Evolutionary conservation across 2,888 invertebrate species (phyloP), one percentile per base, ranked within the genome.

Genomic region (Drosophila subquinaria): DNA sequence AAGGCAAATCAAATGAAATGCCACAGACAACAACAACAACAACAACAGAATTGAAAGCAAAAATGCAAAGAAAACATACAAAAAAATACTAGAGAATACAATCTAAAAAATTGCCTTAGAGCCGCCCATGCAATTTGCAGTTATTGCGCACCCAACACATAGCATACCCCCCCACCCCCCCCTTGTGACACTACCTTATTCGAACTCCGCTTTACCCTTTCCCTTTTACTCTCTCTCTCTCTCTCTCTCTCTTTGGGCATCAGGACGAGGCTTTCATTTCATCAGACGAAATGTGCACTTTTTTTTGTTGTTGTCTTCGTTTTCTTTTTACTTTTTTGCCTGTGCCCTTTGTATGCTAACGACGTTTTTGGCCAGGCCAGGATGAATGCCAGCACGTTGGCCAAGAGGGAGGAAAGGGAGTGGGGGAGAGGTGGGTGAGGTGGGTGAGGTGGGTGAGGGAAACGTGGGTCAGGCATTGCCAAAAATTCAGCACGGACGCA

Each of bases 71-170:
- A 48, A 52, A 48, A 13, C 57, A 50, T 27, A 27, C 33, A 45
- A 6, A 30, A 33, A 55, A 36, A 27, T 30, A 53, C 23, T 9
- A 33, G 27, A 43, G 48, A 50, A 55, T 50, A 60, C 38, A 50
- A 60, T 45, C 60, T 60, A 74, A 85, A 85, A 74, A 88, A 85
- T 86, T 89, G 83, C 79, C 68, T 81, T 72, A 88, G 89, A 89
- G 90, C 85, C 90, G 90, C 85, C 85, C 85, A 89, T 86, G 85
- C 85, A 86, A 86, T 86, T 86, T 86, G 85, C 85, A 86, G 90
- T 89, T 86, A 88, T 86, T 86, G 82, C 89, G 65, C 78, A 69
- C 76, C 73, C 86, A 80, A 76, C 60, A 69, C 82, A 50, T 30
- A 27, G 45, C 59, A 38, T n/a, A n/a, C n/a, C 15, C 27, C 13